These are phyloP conservation scores for Sarcophaga caerulescens DNA, from an alignment of 2,888 invertebrate genomes.

Conservation along the genomic window DNA sequence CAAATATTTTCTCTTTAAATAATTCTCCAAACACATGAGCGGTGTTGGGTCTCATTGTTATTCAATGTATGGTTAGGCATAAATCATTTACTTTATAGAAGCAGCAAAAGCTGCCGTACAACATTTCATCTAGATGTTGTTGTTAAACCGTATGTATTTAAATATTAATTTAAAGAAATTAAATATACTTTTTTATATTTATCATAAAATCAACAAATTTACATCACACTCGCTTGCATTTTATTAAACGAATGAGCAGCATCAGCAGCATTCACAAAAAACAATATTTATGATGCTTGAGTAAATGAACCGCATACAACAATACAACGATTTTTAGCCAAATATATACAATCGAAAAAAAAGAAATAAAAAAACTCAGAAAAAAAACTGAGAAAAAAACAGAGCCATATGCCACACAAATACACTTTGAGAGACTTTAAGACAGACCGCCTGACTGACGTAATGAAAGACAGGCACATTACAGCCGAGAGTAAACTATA, in stretches of 20 bases:
- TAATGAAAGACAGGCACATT: slow-evolving; percentile 7
- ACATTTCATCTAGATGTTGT: too few relatives aligned
- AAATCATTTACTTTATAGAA: too few relatives aligned
- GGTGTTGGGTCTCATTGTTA: too few relatives aligned
- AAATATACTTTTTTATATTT: slow-evolving; percentile 8
- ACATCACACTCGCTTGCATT: slow-evolving; percentile 5
- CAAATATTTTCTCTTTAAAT: too few relatives aligned
- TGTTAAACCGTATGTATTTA: not conserved
- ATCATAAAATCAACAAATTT: slow-evolving; percentile 48
- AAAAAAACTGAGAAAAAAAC: too few relatives aligned
- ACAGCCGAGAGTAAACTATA: slow-evolving; percentile 20
- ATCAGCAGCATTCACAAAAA: not conserved
- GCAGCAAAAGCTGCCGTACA: too few relatives aligned
- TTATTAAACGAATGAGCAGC: too few relatives aligned
- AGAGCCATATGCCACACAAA: slow-evolving; percentile 52
- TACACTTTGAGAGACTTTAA: not conserved
- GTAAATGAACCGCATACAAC: slow-evolving; percentile 39
- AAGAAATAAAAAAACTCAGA: too few relatives aligned
- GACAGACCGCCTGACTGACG: not conserved
- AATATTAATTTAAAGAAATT: slow-evolving; percentile 27
- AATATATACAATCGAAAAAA: not conserved
- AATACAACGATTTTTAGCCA: not conserved
- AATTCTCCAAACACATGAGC: too few relatives aligned
- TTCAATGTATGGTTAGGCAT: too few relatives aligned
- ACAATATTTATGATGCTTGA: slow-evolving; percentile 47